Evolutionary conservation across 2,888 invertebrate species (phyloP), one percentile per base, ranked within the genome.

Genomic region (Calliopum simillimum): DNA sequence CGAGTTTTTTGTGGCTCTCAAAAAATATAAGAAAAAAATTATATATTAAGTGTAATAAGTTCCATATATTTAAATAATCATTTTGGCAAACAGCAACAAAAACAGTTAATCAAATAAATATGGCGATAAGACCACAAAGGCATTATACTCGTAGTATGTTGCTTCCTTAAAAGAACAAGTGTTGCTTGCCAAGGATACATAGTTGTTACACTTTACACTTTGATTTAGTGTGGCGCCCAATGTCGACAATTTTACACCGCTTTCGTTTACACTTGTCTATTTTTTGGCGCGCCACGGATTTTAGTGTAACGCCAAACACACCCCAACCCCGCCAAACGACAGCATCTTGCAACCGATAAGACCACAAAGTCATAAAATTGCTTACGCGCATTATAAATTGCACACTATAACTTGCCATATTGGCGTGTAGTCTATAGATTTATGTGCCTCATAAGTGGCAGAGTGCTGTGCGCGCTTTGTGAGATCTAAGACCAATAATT

Each of bases 281-380:
- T 59, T 33, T 59, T 63, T n/a, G 49, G 33, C 49, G 63, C 16
- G 63, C 49, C 49, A n/a, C 63, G 46, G 61, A 47, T 63, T 63
- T 47, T 16, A 12, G 14, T 33, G 21, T 19, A 33, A 12, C 23
- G 33, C 13, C 19, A 4, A 6, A 6, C n/a, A 6, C n/a, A n/a
- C 51, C n/a, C 53, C 5, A 6, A 19, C 53, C 12, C 56, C 33
- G 33, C 6, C 6, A 49, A 14, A 4, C 6, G 41, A 16, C 47
- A 4, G 16, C 49, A 49, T 33, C 49, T 25, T 16, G 14, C 13
- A 46, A 25, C 71, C 71, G 71, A 70, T 76, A 74, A 81, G 81
- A 80, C 82, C 84, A 78, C 82, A 81, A 82, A 82, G 84, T 82
- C 82, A 81, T 82, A 82, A 82, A 82, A 82, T 84, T 82, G 82